Percentiles rank a stretch among this genome's conserved stretches.
These are phyloP conservation scores for Thelaira solivaga DNA, from an alignment of 2,888 invertebrate species.

Conservation along the genomic window DNA sequence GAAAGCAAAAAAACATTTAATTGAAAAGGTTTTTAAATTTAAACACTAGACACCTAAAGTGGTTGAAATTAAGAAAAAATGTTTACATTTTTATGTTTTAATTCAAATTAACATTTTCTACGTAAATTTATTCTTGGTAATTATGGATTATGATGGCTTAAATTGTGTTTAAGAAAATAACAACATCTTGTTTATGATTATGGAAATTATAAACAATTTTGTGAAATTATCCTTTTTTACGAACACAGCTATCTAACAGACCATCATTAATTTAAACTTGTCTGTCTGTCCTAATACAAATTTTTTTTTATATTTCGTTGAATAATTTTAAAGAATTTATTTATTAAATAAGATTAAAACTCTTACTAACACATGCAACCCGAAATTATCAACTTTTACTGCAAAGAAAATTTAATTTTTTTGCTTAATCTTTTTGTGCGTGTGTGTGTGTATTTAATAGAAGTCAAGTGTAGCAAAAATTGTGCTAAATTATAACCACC, in stretches of 20 bases:
- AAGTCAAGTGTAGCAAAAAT: conserved; percentile 21
- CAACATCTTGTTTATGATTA: background rate
- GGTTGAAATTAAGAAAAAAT: too few species aligned
- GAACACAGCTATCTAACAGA: background rate
- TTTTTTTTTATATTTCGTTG: background rate
- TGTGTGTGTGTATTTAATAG: background rate
- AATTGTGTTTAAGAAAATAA: background rate
- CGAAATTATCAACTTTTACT: conserved; percentile 11
- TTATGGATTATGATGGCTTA: too few species aligned
- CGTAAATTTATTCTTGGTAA: too few species aligned
- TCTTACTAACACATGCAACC: background rate
- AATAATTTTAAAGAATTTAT: background rate
- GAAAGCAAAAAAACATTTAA: too few species aligned
- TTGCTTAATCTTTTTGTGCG: background rate
- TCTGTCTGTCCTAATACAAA: conserved; percentile 9
- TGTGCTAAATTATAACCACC: conserved; percentile 52
- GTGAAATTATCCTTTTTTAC: conserved; percentile 9
- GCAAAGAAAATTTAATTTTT: background rate
- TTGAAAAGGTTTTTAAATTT: too few species aligned
- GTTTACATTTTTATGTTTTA: too few species aligned
- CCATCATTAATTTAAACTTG: conserved; percentile 16
- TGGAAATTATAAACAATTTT: background rate
- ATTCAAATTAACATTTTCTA: too few species aligned
- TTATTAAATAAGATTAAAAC: conserved; percentile 12
- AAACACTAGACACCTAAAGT: too few species aligned